phyloP scores from a whole-genome alignment of 2,113 vertebrate genomes.

The Tricholaema leucomelas region DNA sequence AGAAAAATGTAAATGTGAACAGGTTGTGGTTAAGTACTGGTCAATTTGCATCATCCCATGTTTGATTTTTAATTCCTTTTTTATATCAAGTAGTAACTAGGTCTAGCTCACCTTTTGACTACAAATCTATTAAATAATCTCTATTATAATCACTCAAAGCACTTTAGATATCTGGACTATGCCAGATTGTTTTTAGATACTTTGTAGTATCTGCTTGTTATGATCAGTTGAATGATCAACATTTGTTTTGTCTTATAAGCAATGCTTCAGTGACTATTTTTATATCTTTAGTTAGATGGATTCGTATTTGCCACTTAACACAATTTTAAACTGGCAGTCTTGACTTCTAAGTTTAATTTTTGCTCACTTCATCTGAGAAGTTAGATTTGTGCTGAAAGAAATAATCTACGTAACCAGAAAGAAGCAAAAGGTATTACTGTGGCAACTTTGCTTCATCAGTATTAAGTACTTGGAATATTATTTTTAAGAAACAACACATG shows the following conservation, averaged over 20 bases:
- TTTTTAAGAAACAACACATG: conserved; percentile 57
- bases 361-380: conserved; percentile 54
- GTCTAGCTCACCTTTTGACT: conserved; percentile 41
- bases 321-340: conserved; percentile 54
- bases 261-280: conserved; percentile 76
- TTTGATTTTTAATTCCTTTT: not conserved
- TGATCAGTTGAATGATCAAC: conserved; percentile 99
- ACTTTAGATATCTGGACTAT: conserved; percentile 97
- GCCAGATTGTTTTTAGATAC: conserved; percentile 94
- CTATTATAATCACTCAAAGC: conserved; percentile 86
- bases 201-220: conserved; percentile 87
- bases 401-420: conserved; percentile 57
- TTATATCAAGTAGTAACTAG: not conserved
- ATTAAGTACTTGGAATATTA: conserved; percentile 68
- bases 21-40: conserved; percentile 14
- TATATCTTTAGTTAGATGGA: conserved; percentile 65
- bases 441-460: conserved; percentile 75
- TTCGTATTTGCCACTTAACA: conserved; percentile 65
- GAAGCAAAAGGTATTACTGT: conserved; percentile 61
- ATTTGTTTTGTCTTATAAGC: conserved; percentile 75
- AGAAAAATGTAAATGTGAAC: conserved; percentile 36
- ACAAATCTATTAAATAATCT: conserved; percentile 49
- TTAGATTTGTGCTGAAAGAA: conserved; percentile 49
- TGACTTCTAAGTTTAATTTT: conserved; percentile 58
- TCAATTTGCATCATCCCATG: conserved; percentile 13